Percentiles rank a stretch among this genome's conserved stretches.
These are phyloP conservation scores for Portevinia maculata DNA, from an alignment of 2,888 invertebrate genomes.

Conservation along the genomic window DNA sequence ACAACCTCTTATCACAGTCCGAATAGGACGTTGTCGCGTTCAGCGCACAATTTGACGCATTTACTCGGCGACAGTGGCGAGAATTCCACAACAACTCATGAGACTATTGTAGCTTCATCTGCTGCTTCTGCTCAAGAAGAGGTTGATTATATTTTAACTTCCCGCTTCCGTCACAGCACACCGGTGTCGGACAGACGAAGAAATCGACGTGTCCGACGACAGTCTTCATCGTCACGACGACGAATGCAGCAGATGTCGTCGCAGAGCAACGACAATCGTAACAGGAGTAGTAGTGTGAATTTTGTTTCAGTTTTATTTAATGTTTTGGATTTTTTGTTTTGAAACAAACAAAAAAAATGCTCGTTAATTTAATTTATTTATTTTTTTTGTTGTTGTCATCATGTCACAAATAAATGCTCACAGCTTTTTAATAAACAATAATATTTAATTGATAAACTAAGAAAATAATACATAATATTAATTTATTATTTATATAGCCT, in stretches of 20 bases:
- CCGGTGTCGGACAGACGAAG: slow-evolving; percentile 77
- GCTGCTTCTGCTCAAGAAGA: slow-evolving; percentile 71
- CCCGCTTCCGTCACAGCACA: slow-evolving; percentile 79
- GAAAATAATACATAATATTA: slow-evolving; percentile 17
- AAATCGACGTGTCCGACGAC: slow-evolving; percentile 68
- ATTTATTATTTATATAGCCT: slow-evolving; percentile 23
- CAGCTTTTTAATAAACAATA: slow-evolving; percentile 51
- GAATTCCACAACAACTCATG: slow-evolving; percentile 60
- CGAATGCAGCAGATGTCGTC: slow-evolving; percentile 68
- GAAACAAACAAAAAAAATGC: slow-evolving; percentile 48
- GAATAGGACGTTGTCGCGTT: slow-evolving; percentile 56
- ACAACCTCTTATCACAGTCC: slow-evolving; percentile 60
- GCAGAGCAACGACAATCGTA: slow-evolving; percentile 68
- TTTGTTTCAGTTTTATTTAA: slow-evolving; percentile 82
- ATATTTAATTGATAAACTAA: slow-evolving; percentile 20
- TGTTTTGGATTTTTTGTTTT: slow-evolving; percentile 82
- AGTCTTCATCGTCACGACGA: slow-evolving; percentile 70
- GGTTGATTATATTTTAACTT: slow-evolving; percentile 76
- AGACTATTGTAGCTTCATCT: slow-evolving; percentile 73
- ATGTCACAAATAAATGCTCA: slow-evolving; percentile 65
- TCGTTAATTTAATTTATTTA: slow-evolving; percentile 27
- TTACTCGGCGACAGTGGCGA: slow-evolving; percentile 50
- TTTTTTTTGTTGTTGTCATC: slow-evolving; percentile 51
- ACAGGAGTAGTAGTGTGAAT: slow-evolving; percentile 77
- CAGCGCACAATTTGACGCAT: slow-evolving; percentile 65